Percentiles rank a stretch among this genome's conserved stretches.
These are phyloP conservation scores for Rhinopomastus cyanomelas DNA, from an alignment of 2,113 vertebrate species.

Conservation along the genomic window DNA sequence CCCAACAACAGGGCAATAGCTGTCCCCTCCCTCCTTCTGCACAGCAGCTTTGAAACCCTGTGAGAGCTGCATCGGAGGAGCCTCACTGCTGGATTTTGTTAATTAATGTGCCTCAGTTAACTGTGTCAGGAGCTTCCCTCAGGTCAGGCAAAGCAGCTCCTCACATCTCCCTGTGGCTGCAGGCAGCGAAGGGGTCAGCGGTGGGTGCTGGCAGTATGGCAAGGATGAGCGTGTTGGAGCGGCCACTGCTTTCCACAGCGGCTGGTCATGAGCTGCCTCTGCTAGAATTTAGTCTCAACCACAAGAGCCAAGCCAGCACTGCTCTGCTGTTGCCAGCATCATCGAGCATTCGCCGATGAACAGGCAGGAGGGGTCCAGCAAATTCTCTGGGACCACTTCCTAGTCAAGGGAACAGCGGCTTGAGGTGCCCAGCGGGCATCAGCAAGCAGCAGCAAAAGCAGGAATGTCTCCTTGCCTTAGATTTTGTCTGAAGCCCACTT, in stretches of 20 bases:
- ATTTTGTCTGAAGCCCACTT: neutral
- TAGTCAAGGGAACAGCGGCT: neutral
- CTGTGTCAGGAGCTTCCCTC: conserved; percentile 43
- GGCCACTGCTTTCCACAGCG: fast-evolving
- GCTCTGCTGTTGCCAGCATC: neutral
- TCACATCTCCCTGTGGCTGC: conserved; percentile 25
- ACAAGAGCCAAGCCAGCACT: fast-evolving
- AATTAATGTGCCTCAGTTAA: conserved; percentile 58
- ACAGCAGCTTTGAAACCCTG: conserved; percentile 14
- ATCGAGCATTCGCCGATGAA: neutral
- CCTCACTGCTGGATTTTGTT: conserved; percentile 5
- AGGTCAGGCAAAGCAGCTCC: conserved; percentile 22
- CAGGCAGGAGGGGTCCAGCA: neutral
- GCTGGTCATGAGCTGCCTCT: neutral
- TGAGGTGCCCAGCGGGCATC: neutral
- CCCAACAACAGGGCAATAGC: neutral
- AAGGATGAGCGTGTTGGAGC: fast-evolving
- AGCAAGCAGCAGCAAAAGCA: neutral
- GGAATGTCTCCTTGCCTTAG: neutral
- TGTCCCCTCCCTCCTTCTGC: neutral
- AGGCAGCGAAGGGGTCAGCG: neutral
- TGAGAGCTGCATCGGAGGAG: conserved; percentile 1
- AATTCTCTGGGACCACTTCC: neutral
- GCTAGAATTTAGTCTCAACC: neutral
- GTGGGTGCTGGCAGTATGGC: neutral